Evolutionary conservation across 2,888 invertebrate genomes (phyloP), one percentile per base, ranked within the genome.

Genomic region (Dendrolimus houi): DNA sequence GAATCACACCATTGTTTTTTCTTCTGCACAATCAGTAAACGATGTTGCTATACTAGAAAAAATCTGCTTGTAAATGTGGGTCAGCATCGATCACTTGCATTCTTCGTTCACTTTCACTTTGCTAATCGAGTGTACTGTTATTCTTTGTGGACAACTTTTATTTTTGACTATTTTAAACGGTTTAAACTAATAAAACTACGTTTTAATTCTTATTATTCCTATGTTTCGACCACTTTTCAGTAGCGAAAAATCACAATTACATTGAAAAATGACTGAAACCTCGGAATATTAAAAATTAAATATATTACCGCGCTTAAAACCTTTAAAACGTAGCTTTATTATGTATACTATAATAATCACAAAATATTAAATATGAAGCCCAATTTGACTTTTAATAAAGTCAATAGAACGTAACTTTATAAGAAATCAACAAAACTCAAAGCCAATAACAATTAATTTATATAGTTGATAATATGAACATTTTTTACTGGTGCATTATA

Each of bases 1-100:
- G 87, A 90, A 87, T 90, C 87, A 90, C 91, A 90, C 91, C 90
- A 90, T 90, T 91, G 90, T 91, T 90, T 90, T 89, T 89, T 87
- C 87, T 85, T 84, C 87, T 86, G 85, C 87, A 87, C 85, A 87
- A 87, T 87, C 85, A 85, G 86, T 79, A 76, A 77, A 72, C 75
- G 72, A 76, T 86, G 86, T 87, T 87, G 81, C 87, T 72, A 83
- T 64, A 75, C 69, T 70, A 64, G 58, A 72, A 80, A 77, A 74
- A 75, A 64, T 56, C 66, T 75, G 67, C 75, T 70, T 62, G 67
- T 61, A 75, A 74, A 85, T 79, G 72, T 85, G 71, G 85, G 83
- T 82, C 82, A 83, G 67, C 73, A 79, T 75, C 70, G 71, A 76
- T 74, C 69, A 67, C 58, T 67, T 62, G 56, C 57, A 67, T 69